Conservation (phyloP, 2,888 invertebrate genomes). For the Eulithis testata region DNA sequence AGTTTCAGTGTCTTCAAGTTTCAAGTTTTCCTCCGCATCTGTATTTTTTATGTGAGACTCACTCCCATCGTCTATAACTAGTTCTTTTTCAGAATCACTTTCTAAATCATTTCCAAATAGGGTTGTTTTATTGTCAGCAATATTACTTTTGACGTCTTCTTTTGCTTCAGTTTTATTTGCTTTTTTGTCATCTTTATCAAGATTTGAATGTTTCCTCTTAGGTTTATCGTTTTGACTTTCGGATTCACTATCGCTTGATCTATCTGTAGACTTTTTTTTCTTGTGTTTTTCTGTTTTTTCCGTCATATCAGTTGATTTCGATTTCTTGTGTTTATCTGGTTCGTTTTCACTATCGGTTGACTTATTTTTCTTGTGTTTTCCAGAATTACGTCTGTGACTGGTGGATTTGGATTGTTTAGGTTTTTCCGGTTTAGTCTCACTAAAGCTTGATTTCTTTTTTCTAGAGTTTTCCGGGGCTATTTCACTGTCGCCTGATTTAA, state of each 20-base stretch:
- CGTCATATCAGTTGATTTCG: constrained; percentile 58
- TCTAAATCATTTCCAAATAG: constrained; percentile 48
- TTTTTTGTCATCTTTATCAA: constrained; percentile 41
- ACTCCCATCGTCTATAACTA: constrained; percentile 61
- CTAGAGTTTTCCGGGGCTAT: constrained; percentile 45
- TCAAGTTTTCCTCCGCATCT: constrained; percentile 45
- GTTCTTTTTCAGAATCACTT: constrained; percentile 63
- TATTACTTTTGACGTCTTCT: constrained; percentile 22
- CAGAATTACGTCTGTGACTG: constrained; percentile 62
- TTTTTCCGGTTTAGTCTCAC: constrained; percentile 59
- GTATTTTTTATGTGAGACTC: constrained; percentile 42
- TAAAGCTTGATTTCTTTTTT: constrained; percentile 47
- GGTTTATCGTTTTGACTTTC: constrained; percentile 44
- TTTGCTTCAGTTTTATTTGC: constrained; percentile 37
- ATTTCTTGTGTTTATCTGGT: constrained; percentile 51
- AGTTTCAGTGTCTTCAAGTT: constrained; percentile 35
- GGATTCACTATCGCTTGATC: constrained; percentile 57
- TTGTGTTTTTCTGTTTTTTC: constrained; percentile 52
- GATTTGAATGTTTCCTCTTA: constrained; percentile 39
- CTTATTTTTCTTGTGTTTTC: constrained; percentile 50
- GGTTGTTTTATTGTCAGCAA: constrained; percentile 31
- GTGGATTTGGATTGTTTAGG: constrained; percentile 56
- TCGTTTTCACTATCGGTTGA: constrained; percentile 62
- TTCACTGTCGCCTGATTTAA: no score
- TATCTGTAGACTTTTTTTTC: constrained; percentile 39